These are phyloP conservation scores for Lampris incognitus DNA, from an alignment of 2,113 vertebrate species.

Conservation along the genomic window DNA sequence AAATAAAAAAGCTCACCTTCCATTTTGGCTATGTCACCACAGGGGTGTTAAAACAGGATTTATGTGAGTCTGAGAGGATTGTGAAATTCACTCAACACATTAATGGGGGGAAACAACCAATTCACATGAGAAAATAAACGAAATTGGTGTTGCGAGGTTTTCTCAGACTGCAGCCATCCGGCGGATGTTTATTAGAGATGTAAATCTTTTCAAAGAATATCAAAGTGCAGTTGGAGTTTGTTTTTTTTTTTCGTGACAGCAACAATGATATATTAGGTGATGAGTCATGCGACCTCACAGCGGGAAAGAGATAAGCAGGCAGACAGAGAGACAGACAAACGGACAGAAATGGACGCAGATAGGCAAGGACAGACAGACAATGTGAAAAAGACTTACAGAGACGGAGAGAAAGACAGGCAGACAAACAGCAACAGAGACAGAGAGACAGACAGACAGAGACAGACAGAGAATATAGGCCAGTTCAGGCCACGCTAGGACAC, in stretches of 20 bases:
- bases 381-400: too few species aligned
- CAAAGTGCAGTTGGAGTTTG: slow-evolving; percentile 9
- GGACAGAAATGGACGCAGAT: neutral
- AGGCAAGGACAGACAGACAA: neutral
- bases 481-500: slow-evolving; percentile 9
- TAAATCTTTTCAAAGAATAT: neutral
- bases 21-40: too few species aligned
- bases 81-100: too few species aligned
- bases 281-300: neutral
- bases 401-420: too few species aligned
- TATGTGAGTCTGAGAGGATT: too few species aligned
- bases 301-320: neutral
- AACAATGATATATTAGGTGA: too few species aligned
- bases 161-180: neutral
- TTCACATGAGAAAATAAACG: too few species aligned
- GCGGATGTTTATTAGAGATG: neutral
- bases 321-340: neutral
- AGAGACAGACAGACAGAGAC: neutral
- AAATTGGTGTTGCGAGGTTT: neutral
- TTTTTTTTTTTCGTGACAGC: neutral
- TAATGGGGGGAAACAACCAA: too few species aligned
- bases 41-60: too few species aligned
- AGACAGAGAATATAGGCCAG: neutral
- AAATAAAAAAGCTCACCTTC: too few species aligned
- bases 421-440: neutral